These are phyloP conservation scores for Halcyon senegalensis DNA, from an alignment of 2,113 vertebrate species.

Conservation along the genomic window DNA sequence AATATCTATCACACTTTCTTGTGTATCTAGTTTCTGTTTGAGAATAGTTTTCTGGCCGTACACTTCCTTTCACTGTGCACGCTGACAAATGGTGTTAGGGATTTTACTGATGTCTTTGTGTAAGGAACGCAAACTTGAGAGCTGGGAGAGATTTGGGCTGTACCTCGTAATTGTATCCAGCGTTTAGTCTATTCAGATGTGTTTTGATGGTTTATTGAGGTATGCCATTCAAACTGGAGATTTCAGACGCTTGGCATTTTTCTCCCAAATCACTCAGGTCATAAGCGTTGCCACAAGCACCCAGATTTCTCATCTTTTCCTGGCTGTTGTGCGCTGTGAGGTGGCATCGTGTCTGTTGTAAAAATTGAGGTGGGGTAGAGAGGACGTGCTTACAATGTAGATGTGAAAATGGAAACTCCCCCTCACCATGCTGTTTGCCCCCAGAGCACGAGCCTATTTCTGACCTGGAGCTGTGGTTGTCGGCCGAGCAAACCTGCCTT, in stretches of 20 bases:
- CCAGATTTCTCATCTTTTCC: neutral
- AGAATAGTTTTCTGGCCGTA: neutral
- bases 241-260: neutral
- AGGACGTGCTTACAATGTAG: neutral
- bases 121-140: neutral
- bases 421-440: fast-evolving
- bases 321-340: neutral
- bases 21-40: neutral
- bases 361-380: neutral
- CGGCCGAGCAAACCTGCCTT: neutral
- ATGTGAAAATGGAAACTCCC: neutral
- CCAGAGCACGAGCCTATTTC: neutral
- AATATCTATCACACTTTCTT: neutral
- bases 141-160: neutral
- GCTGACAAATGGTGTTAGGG: neutral
- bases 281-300: neutral
- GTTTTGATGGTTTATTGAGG: neutral
- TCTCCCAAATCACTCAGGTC: neutral
- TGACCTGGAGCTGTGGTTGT: neutral
- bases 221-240: neutral
- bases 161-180: neutral
- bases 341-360: neutral
- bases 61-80: neutral
- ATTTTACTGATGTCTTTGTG: neutral
- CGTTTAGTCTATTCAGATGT: neutral